Evolutionary conservation across 2,113 vertebrate species (phyloP), one percentile per base, ranked within the genome.

Genomic region (Ophthalmolycus amberensis): DNA sequence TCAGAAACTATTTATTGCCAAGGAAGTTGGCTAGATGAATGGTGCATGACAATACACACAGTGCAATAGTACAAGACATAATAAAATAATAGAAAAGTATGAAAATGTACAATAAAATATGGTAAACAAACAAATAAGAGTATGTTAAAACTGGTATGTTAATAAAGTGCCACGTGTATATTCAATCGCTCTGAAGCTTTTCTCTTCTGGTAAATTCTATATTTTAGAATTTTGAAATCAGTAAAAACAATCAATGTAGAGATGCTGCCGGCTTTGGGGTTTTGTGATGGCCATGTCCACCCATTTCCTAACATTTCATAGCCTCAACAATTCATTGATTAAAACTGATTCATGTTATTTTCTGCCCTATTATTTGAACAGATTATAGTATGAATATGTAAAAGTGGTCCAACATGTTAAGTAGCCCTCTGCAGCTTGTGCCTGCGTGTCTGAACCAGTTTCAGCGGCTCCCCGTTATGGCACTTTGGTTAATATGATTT

Each of bases 401-500:
- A 44, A 65, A 48, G 7, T 12, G 27, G 22, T 25, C 11, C 27
- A 27, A 20, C 9, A 46, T 44, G 15, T 65, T 65, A 20, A 40
- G 16, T 40, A 25, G 18, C 32, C n/a, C 18, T 29, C 29, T 37
- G 16, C 25, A 62, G 68, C 44, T 58, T 40, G 9, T 59, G 1
- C 71, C 40, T 29, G 44, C 6, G 56, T 25, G 38, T 54, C 18
- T 74, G 15, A 48, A 54, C 56, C n/a, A 74, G 9, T 58, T 58
- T 73, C 29, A 65, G 15, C 56, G 42, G 48, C 58, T 72, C 29
- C 3, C 11, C 22, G 27, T 67, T 66, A 32, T 10, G 50, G 48
- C 42, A 58, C 63, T 52, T 65, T 50, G 46, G 20, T 69, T 54
- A 38, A 80, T 50, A 58, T 69, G 74, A 83, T 85, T 70, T 75